A percentile compares a stretch with the other conserved stretches of the same genome.
These are phyloP conservation scores for Paratilapia polleni DNA, from an alignment of 2,113 vertebrate genomes.

Conservation along the genomic window DNA sequence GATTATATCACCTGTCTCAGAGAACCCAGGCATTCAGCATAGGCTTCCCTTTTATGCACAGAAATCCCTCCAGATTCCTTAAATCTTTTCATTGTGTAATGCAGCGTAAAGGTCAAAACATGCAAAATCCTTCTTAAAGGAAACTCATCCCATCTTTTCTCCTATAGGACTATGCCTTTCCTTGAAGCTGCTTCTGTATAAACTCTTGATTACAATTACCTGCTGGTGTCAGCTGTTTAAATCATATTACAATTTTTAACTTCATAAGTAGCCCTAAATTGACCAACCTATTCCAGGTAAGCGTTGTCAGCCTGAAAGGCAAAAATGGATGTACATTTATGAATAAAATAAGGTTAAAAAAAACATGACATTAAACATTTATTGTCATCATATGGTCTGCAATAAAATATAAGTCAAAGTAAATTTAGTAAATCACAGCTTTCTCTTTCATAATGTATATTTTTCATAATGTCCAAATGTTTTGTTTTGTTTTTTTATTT, in stretches of 20 bases:
- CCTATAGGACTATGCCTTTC: not conserved
- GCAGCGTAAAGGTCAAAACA: not conserved
- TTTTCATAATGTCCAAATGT: not conserved
- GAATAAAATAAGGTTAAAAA: not conserved
- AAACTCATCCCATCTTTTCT: not conserved
- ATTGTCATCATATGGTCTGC: not conserved
- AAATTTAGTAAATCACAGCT: not conserved
- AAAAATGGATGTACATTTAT: not conserved
- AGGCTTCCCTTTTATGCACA: not conserved
- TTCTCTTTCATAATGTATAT: not conserved
- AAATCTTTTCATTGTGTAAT: too few species aligned
- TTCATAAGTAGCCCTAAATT: not conserved
- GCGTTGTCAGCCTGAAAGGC: not conserved
- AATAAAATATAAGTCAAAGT: not conserved
- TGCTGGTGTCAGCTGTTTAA: not conserved
- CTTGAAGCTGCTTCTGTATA: not conserved
- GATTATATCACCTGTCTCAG: too few species aligned
- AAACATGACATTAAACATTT: too few species aligned
- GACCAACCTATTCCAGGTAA: not conserved
- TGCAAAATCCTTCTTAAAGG: not conserved
- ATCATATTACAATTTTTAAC: not conserved
- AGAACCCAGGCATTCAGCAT: too few species aligned
- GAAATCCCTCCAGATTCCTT: too few species aligned
- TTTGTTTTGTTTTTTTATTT: not conserved
- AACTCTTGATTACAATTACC: too few species aligned